These are phyloP conservation scores for Arrhopalites spinosus DNA, from an alignment of 2,888 invertebrate species.

Conservation along the genomic window DNA sequence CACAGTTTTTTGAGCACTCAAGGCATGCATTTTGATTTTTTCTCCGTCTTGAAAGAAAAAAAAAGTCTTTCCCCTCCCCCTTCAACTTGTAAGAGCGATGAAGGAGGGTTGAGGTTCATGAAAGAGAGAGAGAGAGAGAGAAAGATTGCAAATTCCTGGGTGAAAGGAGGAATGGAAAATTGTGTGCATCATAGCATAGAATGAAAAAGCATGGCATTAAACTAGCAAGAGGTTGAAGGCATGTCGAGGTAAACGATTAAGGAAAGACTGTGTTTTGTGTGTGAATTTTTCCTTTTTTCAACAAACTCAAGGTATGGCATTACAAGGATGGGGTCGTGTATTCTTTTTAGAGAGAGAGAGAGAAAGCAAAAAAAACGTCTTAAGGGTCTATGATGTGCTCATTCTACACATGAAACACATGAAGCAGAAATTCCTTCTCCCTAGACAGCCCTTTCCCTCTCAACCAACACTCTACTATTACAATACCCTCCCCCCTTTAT, in stretches of 20 bases:
- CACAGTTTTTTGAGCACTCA: too few relatives aligned
- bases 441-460: constrained; percentile 45
- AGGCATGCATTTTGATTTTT: too few relatives aligned
- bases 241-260: constrained; percentile 14
- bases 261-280: not conserved
- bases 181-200: not conserved
- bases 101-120: not conserved
- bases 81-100: not conserved
- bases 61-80: too few relatives aligned
- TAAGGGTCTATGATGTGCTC: constrained; percentile 42
- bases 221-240: not conserved
- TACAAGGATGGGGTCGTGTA: constrained; percentile 28
- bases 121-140: not conserved
- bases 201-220: not conserved
- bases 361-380: constrained; percentile 38
- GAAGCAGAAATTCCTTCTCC: constrained; percentile 49
- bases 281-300: constrained; percentile 10
- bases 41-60: too few relatives aligned
- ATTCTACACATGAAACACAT: constrained; percentile 44
- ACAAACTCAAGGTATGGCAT: not conserved
- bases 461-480: constrained; percentile 7
- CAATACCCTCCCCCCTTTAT: too few relatives aligned
- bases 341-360: not conserved
- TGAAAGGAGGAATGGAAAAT: not conserved
- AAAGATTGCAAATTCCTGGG: not conserved